Percentiles rank a stretch among this genome's conserved stretches.
Conservation (phyloP, 2,797 vertebrate species). For the Thunnus albacares region DNA sequence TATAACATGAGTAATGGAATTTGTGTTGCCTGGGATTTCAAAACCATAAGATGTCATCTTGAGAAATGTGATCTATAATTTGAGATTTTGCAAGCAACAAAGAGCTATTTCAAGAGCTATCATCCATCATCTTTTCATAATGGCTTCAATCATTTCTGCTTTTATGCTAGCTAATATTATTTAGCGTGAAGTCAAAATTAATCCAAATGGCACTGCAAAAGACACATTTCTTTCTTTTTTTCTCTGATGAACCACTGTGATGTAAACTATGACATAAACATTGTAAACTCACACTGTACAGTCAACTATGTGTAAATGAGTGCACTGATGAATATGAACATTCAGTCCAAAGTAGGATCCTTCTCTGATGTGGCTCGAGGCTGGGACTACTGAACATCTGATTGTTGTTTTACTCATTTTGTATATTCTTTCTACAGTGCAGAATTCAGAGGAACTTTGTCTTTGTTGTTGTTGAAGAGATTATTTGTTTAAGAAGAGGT, state of each 20-base stretch:
- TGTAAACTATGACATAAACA: slow-evolving; percentile 11
- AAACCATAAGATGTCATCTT: background rate
- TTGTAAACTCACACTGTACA: slow-evolving; percentile 8
- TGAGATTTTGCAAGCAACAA: background rate
- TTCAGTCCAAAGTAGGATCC: background rate
- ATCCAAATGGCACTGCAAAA: background rate
- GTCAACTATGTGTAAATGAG: slow-evolving; percentile 14
- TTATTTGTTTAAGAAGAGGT: background rate
- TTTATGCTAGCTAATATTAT: background rate
- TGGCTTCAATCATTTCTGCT: background rate
- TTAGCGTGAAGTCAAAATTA: background rate
- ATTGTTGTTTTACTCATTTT: background rate
- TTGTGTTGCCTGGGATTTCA: background rate
- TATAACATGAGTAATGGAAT: background rate
- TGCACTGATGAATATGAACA: background rate
- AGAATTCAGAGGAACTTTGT: background rate
- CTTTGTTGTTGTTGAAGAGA: background rate
- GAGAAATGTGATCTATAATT: background rate
- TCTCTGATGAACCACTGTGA: slow-evolving; percentile 6
- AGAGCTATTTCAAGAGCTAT: background rate
- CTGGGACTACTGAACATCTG: background rate
- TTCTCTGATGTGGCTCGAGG: background rate
- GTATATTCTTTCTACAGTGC: background rate
- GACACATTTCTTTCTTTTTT: background rate
- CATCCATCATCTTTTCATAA: background rate